Evolutionary conservation across 2,888 invertebrate species (phyloP).

Genomic region (Branchinecta sandiegonensis): DNA sequence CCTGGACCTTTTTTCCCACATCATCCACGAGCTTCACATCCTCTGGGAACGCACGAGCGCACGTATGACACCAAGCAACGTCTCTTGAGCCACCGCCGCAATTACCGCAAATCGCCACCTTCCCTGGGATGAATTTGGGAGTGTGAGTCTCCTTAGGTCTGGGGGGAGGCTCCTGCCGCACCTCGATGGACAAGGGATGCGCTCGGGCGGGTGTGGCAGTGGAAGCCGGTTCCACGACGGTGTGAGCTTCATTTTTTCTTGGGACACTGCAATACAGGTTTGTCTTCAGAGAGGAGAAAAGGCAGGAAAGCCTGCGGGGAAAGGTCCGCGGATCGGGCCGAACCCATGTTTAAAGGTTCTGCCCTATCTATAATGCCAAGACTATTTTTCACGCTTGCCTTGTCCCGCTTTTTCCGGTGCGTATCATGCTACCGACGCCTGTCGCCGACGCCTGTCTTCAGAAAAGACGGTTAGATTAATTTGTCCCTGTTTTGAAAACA

Average conservation of each 20-base stretch:
- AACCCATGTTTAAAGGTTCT: too few species aligned
- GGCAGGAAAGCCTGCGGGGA: neutral
- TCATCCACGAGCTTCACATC: conserved; percentile 9
- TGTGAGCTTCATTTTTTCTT: too few species aligned
- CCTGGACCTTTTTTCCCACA: neutral
- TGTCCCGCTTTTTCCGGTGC: too few species aligned
- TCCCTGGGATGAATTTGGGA: conserved; percentile 7
- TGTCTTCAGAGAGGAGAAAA: neutral
- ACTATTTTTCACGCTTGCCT: too few species aligned
- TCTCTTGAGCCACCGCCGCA: conserved; percentile 6
- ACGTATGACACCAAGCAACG: neutral
- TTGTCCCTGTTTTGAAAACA: too few species aligned
- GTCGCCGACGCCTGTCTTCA: too few species aligned
- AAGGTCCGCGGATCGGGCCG: neutral
- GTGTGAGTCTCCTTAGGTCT: conserved; percentile 3
- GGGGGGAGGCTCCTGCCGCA: neutral
- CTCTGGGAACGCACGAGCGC: neutral
- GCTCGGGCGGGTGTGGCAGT: neutral
- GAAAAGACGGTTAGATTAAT: too few species aligned
- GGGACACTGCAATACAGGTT: neutral
- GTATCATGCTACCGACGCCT: too few species aligned
- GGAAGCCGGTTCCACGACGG: neutral
- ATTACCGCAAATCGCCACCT: neutral
- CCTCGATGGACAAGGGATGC: neutral
- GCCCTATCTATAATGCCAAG: too few species aligned